These are phyloP conservation scores for Corythaeola cristata DNA, from an alignment of 2,113 vertebrate species.

Conservation along the genomic window DNA sequence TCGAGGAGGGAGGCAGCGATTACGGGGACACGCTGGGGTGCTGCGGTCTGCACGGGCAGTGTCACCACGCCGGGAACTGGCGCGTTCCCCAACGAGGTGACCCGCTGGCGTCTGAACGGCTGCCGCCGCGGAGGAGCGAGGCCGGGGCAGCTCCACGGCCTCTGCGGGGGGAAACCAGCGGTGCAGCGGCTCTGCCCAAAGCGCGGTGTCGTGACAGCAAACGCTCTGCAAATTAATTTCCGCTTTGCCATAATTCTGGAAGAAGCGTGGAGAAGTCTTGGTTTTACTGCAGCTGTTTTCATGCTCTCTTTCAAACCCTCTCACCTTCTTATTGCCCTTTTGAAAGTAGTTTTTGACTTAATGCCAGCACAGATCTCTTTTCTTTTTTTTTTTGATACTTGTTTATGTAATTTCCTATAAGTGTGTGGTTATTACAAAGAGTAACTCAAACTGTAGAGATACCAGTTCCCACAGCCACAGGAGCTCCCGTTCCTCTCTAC, in stretches of 20 bases:
- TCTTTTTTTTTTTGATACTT: not conserved
- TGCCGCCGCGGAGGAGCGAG: not conserved
- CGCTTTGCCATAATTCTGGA: not conserved
- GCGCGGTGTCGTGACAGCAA: accelerated
- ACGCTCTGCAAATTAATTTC: not conserved
- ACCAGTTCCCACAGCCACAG: not conserved
- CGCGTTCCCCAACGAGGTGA: accelerated
- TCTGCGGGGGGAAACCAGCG: not conserved
- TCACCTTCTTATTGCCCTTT: not conserved
- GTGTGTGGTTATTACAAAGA: not conserved
- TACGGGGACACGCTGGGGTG: not conserved
- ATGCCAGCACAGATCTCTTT: not conserved
- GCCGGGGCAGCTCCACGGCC: not conserved
- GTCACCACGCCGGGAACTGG: not conserved
- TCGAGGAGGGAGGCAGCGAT: not conserved
- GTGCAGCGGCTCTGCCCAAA: not conserved
- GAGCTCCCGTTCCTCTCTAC: not conserved
- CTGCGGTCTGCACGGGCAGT: not conserved
- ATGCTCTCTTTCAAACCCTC: not conserved
- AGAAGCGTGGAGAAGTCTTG: not conserved
- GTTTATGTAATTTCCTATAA: not conserved
- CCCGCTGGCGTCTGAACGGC: not conserved
- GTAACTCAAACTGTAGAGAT: not conserved
- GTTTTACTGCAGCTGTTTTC: not conserved
- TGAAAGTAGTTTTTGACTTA: not conserved